Percentiles rank a stretch among this genome's conserved stretches.
Evolutionary conservation across 2,888 invertebrate species (phyloP).

Genomic region (Hypomecis punctinalis): DNA sequence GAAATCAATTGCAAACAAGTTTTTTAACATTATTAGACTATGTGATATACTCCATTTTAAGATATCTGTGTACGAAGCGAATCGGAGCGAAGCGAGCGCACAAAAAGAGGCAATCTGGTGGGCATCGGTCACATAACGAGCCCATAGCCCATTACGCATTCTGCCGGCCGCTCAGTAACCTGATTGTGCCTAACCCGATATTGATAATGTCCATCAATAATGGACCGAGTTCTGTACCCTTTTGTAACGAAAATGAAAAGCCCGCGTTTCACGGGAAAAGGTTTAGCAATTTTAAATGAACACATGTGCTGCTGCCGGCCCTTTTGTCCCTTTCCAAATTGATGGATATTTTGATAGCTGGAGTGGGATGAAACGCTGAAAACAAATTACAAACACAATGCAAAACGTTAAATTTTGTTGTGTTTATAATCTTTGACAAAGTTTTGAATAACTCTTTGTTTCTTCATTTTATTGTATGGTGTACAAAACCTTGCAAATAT

Average conservation of each 20-base stretch:
- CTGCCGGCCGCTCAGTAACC: conserved; percentile 27
- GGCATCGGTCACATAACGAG: conserved; percentile 26
- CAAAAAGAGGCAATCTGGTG: conserved; percentile 37
- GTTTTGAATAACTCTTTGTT: too few species aligned
- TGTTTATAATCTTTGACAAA: too few species aligned
- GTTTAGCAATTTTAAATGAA: conserved; percentile 21
- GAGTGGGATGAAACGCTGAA: not conserved
- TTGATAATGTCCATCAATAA: conserved; percentile 38
- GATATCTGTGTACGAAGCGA: too few species aligned
- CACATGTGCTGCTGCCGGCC: conserved; percentile 3
- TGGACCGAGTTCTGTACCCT: conserved; percentile 24
- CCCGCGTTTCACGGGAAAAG: conserved; percentile 11
- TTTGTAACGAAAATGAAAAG: conserved; percentile 24
- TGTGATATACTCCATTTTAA: too few species aligned
- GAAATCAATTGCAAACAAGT: too few species aligned
- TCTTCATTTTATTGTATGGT: too few species aligned
- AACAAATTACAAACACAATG: not conserved
- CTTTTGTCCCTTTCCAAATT: not conserved
- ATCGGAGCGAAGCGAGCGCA: conserved; percentile 20
- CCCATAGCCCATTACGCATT: conserved; percentile 32
- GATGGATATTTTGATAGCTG: not conserved
- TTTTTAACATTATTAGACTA: too few species aligned
- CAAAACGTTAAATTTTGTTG: too few species aligned
- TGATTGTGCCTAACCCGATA: conserved; percentile 34
- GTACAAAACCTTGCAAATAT: too few species aligned